Evolutionary conservation across 2,797 vertebrate genomes (phyloP), one percentile per base, ranked within the genome.

Genomic region (Rhinophrynus dorsalis): DNA sequence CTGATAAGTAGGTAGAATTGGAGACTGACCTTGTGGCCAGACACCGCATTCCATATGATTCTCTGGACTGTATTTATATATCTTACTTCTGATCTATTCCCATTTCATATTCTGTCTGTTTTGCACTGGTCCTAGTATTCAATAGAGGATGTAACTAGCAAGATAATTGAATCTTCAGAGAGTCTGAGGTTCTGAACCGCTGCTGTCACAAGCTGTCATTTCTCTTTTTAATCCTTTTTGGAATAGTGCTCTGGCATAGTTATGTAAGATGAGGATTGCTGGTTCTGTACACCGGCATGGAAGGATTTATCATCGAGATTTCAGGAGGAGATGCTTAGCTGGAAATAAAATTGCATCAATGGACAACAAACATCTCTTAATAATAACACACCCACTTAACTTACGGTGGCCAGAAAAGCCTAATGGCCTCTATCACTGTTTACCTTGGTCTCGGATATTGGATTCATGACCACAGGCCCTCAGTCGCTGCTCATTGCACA

Each of bases 81-180:
- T 57, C 23, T 47, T n/a, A n/a, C 1, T 40, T 44, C 45, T 44
- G 8, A 63, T 63, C 8, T 26, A 29, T 17, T 50, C 59, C 44
- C 42, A 21, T 38, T 45, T 48, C 23, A 40, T 63, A 47, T 56
- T 40, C 50, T 29, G 32, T 5, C 40, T 57, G 11, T 40, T 62
- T 12, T 50, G 44, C 30, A 64, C 55, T 57, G 51, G 40, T 32
- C 42, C 42, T 71, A 35, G 60, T 17, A 7, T 26, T 57, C 12
- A 56, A 64, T 57, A 50, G 68, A 56, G 17, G 23, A 56, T 18
- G 30, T 30, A 71, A 64, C 40, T 20, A 30, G 24, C 6, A 56
- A 56, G 60, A 71, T 71, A 71, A 71, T 71, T 71, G 59, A 71
- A 71, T 71, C 68, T 71, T 71, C 52, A 56, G 59, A 64, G 48